Evolutionary conservation across 2,113 vertebrate species (phyloP).

Genomic region (Entomyzon cyanotis): DNA sequence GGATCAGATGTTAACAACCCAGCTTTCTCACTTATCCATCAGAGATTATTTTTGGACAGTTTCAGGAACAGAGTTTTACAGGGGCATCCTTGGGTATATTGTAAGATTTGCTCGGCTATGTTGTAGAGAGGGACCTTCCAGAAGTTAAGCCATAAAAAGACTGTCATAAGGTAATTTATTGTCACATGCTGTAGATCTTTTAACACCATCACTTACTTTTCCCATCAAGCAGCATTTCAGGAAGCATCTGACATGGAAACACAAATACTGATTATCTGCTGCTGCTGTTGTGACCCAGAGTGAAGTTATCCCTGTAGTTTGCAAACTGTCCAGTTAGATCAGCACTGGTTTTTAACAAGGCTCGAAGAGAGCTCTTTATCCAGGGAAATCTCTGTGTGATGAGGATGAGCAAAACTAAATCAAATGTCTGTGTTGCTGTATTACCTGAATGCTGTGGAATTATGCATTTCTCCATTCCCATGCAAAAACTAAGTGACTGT

Average conservation of each 20-base stretch:
- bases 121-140: not conserved
- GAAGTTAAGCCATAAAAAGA: not conserved
- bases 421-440: not conserved
- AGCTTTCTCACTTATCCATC: constrained; percentile 61
- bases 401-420: not conserved
- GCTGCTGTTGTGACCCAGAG: not conserved
- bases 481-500: not conserved
- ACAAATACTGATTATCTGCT: not conserved
- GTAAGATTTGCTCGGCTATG: not conserved
- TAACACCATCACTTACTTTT: not conserved
- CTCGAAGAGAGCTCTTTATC: not conserved
- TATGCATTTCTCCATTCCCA: not conserved
- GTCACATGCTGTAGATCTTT: not conserved
- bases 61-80: constrained; percentile 2
- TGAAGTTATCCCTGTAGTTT: not conserved
- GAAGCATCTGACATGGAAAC: not conserved
- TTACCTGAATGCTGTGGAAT: not conserved
- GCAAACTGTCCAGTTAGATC: not conserved
- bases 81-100: not conserved
- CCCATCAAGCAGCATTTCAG: not conserved
- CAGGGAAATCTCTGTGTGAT: not conserved
- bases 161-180: not conserved
- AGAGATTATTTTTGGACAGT: constrained; percentile 54
- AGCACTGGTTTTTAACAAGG: not conserved
- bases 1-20: constrained; percentile 71